phyloP scores from a whole-genome alignment of 53 echinoderm and acorn worm genomes.

The Glandiceps talaboti region DNA sequence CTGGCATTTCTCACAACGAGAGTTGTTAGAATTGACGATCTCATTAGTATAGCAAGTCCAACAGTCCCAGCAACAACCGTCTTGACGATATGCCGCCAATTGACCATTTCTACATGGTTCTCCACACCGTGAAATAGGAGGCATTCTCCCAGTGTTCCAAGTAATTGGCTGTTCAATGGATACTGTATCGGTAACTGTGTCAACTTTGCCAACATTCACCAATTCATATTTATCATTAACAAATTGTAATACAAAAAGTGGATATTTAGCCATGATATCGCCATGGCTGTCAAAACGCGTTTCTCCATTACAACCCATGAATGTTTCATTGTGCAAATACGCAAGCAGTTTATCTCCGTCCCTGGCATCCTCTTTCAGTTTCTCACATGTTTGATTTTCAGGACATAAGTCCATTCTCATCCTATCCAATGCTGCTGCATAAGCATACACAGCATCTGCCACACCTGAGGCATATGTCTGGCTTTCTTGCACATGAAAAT shows the following conservation, averaged over 20 bases:
- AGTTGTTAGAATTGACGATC: constrained; percentile 6
- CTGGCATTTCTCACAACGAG: constrained; percentile 19
- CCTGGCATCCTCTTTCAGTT: background rate
- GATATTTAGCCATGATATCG: constrained; percentile 16
- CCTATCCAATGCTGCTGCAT: background rate
- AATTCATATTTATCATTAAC: constrained; percentile 14
- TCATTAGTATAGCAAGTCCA: background rate
- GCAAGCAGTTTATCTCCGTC: constrained; percentile 6
- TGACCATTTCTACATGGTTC: constrained; percentile 14
- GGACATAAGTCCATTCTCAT: background rate
- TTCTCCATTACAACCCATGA: constrained; percentile 6
- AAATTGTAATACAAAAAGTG: constrained; percentile 5
- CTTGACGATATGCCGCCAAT: background rate
- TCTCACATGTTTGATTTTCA: background rate
- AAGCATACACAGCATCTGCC: background rate
- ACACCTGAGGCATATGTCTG: constrained; percentile 6
- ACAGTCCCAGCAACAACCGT: constrained; percentile 45
- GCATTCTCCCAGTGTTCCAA: background rate
- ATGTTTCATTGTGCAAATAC: constrained; percentile 7
- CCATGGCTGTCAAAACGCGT: constrained; percentile 14
- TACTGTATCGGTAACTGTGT: constrained; percentile 8
- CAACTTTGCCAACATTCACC: constrained; percentile 29
- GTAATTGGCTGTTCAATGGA: constrained; percentile 1
- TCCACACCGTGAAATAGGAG: constrained; percentile 16
- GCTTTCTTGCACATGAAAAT: constrained; percentile 4